Conservation (phyloP, 2,888 invertebrate species). For the Orchesellides sinensis region DNA sequence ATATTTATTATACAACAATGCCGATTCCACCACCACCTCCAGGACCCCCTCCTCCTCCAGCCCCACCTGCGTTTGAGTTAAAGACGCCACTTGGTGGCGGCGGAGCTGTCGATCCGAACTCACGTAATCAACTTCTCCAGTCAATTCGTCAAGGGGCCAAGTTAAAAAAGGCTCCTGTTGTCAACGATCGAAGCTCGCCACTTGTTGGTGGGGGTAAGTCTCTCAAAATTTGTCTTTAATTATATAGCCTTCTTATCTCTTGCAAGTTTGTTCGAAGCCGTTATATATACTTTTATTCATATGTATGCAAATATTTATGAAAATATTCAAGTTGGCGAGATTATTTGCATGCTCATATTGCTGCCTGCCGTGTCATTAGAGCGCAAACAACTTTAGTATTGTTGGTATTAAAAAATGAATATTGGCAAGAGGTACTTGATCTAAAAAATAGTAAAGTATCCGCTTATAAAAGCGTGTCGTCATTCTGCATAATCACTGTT, state of each 20-base stretch:
- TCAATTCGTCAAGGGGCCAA: slow-evolving; percentile 90
- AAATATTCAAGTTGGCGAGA: no score
- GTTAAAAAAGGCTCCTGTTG: slow-evolving; percentile 87
- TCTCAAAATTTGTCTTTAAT: neutral
- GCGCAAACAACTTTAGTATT: no score
- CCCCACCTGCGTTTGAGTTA: slow-evolving; percentile 42
- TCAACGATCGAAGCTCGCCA: slow-evolving; percentile 94
- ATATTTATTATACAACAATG: slow-evolving; percentile 62
- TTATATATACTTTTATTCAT: no score
- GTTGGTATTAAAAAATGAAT: no score
- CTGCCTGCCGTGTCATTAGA: no score
- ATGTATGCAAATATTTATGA: no score
- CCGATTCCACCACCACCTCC: slow-evolving; percentile 70
- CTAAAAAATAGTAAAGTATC: no score
- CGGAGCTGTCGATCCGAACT: slow-evolving; percentile 56
- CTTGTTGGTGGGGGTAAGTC: slow-evolving; percentile 79
- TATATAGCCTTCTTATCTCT: neutral
- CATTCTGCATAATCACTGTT: no score
- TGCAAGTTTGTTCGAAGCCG: neutral
- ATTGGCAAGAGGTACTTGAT: no score
- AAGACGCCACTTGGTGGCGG: slow-evolving; percentile 34
- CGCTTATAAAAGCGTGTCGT: no score
- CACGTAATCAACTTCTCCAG: slow-evolving; percentile 84
- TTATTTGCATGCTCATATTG: no score
- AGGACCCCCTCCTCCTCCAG: slow-evolving; percentile 64